These are phyloP conservation scores for Pantherophis alleghaniensis DNA, from an alignment of 2,797 vertebrate genomes.

Conservation along the genomic window DNA sequence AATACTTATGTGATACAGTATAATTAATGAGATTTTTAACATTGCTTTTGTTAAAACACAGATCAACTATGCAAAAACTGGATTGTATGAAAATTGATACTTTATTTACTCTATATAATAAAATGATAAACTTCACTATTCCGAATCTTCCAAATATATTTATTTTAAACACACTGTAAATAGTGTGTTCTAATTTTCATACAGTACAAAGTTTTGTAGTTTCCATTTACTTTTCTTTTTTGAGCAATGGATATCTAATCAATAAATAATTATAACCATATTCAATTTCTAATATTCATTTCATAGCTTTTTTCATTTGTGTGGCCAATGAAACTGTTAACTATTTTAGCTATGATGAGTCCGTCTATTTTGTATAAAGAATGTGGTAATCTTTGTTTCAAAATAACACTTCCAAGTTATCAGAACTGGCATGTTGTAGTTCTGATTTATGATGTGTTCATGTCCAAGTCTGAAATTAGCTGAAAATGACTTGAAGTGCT, in stretches of 20 bases:
- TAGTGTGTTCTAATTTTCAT: not conserved
- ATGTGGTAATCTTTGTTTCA: not conserved
- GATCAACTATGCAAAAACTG: no score
- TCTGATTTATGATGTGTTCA: conserved; percentile 1
- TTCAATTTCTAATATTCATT: not conserved
- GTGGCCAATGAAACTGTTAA: not conserved
- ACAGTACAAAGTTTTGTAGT: not conserved
- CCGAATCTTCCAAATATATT: not conserved
- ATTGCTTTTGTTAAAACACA: not conserved
- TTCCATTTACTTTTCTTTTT: not conserved
- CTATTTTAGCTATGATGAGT: not conserved
- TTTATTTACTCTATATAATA: not conserved
- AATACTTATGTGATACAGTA: not conserved
- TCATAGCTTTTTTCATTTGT: not conserved
- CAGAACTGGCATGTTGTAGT: not conserved
- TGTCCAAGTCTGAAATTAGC: not conserved
- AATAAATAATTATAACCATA: not conserved
- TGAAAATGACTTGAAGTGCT: not conserved
- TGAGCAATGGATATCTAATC: not conserved
- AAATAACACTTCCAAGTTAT: not conserved
- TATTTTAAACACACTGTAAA: not conserved
- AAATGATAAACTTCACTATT: not conserved
- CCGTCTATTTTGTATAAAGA: not conserved
- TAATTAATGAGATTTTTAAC: not conserved
- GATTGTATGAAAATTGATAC: not conserved